A percentile compares a stretch with the other conserved stretches of the same genome.
Conservation (phyloP, 2,797 vertebrate genomes). For the Crenuchus spilurus region DNA sequence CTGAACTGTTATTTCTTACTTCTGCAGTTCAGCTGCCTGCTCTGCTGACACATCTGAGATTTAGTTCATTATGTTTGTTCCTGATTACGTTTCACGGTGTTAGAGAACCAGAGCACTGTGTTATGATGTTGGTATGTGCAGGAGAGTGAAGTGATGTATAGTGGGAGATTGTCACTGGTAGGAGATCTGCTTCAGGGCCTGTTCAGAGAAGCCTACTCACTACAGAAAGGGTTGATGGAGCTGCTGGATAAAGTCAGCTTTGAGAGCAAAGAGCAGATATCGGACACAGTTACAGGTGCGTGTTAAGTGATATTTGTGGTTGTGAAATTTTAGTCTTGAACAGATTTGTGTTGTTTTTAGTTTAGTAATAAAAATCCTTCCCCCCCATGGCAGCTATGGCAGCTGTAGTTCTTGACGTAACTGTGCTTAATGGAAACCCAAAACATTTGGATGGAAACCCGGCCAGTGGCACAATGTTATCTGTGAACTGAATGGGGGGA, state of each 20-base stretch:
- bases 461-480: too few relatives aligned
- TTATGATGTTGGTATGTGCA: constrained; percentile 59
- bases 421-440: too few relatives aligned
- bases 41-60: too few relatives aligned
- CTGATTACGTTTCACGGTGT: neutral
- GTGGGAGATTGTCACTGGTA: constrained; percentile 86
- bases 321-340: neutral
- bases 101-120: too few relatives aligned
- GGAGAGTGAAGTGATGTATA: constrained; percentile 91
- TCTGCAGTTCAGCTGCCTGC: too few relatives aligned
- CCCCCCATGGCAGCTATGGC: too few relatives aligned
- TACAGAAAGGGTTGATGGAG: constrained; percentile 91
- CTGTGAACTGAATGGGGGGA: too few relatives aligned
- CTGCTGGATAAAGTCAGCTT: constrained; percentile 84
- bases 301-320: neutral
- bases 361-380: too few relatives aligned
- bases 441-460: too few relatives aligned
- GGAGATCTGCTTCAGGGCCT: constrained; percentile 90
- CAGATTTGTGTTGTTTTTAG: too few relatives aligned
- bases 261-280: constrained; percentile 77
- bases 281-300: constrained; percentile 83
- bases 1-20: too few relatives aligned
- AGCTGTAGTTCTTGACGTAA: too few relatives aligned
- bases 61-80: neutral
- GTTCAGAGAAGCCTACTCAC: constrained; percentile 91